phyloP scores from a whole-genome alignment of 2,888 invertebrate species.

The Matsumyia berberina region DNA sequence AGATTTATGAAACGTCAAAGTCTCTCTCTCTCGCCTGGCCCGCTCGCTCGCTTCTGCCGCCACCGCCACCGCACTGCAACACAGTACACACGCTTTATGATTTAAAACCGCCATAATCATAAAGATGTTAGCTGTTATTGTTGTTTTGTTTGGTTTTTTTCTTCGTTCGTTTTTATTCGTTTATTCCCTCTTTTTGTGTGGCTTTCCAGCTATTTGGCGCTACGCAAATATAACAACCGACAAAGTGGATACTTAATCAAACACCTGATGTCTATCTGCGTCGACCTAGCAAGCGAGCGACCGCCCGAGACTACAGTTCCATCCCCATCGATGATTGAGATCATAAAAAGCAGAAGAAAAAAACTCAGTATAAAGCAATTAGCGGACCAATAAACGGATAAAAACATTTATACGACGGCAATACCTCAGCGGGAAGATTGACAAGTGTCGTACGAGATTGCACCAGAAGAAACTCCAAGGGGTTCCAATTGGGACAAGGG shows the following conservation, averaged over 20 bases:
- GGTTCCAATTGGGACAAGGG: slow-evolving; percentile 18
- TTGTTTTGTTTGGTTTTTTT: slow-evolving; percentile 46
- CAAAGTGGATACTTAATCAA: slow-evolving; percentile 58
- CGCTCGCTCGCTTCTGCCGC: slow-evolving; percentile 29
- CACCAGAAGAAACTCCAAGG: not conserved
- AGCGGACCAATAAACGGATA: slow-evolving; percentile 50
- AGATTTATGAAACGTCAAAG: slow-evolving; percentile 76
- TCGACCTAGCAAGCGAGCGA: not conserved
- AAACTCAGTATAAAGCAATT: slow-evolving; percentile 50
- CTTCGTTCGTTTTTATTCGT: slow-evolving; percentile 32
- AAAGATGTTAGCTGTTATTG: slow-evolving; percentile 74
- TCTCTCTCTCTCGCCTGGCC: slow-evolving; percentile 37
- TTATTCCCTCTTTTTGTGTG: slow-evolving; percentile 24
- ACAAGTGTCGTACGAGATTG: not conserved
- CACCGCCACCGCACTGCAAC: slow-evolving; percentile 38
- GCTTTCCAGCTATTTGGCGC: slow-evolving; percentile 45
- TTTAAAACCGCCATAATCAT: slow-evolving; percentile 76
- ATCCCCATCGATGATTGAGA: slow-evolving; percentile 25
- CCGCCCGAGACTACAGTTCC: slow-evolving; percentile 6
- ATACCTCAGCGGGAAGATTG: not conserved
- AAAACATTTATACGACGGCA: slow-evolving; percentile 30
- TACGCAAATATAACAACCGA: slow-evolving; percentile 62
- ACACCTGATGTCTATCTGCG: slow-evolving; percentile 56
- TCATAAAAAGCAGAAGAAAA: slow-evolving; percentile 35
- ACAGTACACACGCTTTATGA: slow-evolving; percentile 68